phyloP scores from a whole-genome alignment of 2,113 vertebrate genomes.

The Pteropus alecto region DNA sequence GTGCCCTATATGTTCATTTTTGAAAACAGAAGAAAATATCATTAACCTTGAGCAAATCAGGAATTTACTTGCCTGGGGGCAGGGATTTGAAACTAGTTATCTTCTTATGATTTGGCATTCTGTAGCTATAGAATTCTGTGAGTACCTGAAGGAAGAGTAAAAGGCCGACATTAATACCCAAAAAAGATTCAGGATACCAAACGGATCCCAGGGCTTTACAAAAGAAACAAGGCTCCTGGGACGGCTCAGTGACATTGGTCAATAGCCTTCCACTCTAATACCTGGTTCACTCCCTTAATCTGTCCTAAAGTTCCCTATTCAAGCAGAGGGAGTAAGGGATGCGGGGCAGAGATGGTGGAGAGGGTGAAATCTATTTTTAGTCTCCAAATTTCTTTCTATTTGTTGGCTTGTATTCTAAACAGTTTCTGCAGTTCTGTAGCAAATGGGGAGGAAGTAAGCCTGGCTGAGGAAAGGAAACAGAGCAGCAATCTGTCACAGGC shows the following conservation, averaged over 20 bases:
- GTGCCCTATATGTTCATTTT: not conserved
- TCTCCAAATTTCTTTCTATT: constrained; percentile 21
- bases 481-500: constrained; percentile 38
- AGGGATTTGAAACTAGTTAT: not conserved
- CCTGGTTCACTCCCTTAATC: not conserved
- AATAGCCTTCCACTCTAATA: not conserved
- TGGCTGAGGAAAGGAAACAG: constrained; percentile 1
- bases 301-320: not conserved
- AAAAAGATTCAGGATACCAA: not conserved
- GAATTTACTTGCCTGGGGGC: not conserved
- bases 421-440: constrained; percentile 20
- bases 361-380: not conserved
- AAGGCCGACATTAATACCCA: not conserved
- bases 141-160: not conserved
- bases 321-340: not conserved
- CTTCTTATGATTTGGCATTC: not conserved
- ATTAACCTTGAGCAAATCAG: not conserved
- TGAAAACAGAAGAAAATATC: not conserved
- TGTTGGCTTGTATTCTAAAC: not conserved
- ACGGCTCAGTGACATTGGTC: not conserved
- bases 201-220: not conserved
- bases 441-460: not conserved
- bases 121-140: not conserved
- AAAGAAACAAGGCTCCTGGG: not conserved
- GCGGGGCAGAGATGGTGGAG: not conserved